Conservation (phyloP, 2,888 invertebrate genomes). For the Iphiclides podalirius region DNA sequence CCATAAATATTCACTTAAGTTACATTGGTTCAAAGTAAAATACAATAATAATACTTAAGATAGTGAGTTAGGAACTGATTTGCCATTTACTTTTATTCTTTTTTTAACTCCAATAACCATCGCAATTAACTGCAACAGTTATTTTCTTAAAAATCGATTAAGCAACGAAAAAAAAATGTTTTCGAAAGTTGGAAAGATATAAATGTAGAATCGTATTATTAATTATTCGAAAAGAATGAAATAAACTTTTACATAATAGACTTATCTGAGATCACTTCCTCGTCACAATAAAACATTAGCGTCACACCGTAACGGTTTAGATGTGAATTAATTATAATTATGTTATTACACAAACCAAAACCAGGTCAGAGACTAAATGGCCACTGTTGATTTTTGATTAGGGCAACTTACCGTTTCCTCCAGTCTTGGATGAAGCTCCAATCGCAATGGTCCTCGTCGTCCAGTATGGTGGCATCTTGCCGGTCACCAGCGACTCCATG, state of each 20-base stretch:
- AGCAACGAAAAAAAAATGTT: neutral
- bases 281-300: conserved; percentile 53
- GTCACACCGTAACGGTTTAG: conserved; percentile 48
- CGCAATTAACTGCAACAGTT: too few species aligned
- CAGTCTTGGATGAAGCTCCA: conserved; percentile 89
- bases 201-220: neutral
- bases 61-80: too few species aligned
- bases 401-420: conserved; percentile 81
- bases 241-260: conserved; percentile 31
- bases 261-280: conserved; percentile 40
- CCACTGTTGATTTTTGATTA: conserved; percentile 14
- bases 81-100: too few species aligned
- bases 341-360: conserved; percentile 49
- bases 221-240: conserved; percentile 13
- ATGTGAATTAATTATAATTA: conserved; percentile 41
- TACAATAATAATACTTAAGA: too few species aligned
- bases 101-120: too few species aligned
- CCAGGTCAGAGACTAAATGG: conserved; percentile 42
- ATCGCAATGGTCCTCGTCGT: conserved; percentile 80
- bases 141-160: too few species aligned
- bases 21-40: too few species aligned
- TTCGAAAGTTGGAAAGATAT: neutral
- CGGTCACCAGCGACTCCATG: conserved; percentile 62
- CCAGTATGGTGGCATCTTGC: conserved; percentile 68
- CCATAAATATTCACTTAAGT: too few species aligned